A percentile compares a stretch with the other conserved stretches of the same genome.
Evolutionary conservation across 2,113 vertebrate species (phyloP).

Genomic region (Ellobius talpinus): DNA sequence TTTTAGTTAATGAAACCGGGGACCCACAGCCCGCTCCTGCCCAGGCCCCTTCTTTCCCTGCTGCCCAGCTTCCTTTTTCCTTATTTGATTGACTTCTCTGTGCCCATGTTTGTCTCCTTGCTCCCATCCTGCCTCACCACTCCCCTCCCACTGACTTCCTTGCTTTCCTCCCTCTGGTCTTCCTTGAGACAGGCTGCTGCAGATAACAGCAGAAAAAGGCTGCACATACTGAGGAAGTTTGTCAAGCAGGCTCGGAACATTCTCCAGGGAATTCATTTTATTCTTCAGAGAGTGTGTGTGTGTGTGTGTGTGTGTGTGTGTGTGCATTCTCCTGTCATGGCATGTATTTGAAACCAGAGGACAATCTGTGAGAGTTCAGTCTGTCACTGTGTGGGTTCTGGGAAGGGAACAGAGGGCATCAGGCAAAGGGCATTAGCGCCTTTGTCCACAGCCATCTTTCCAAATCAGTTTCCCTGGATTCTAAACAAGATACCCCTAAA

Average conservation of each 20-base stretch:
- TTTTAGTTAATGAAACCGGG: background rate
- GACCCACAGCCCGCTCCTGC: background rate
- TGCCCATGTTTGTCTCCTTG: background rate
- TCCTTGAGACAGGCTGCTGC: background rate
- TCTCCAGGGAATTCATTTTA: background rate
- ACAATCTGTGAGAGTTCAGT: background rate
- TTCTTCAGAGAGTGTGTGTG: too few species aligned
- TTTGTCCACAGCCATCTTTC: background rate
- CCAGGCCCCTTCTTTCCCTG: background rate
- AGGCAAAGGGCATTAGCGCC: background rate
- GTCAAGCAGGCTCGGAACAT: background rate
- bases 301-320: background rate
- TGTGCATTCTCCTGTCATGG: background rate
- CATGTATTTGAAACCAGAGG: background rate
- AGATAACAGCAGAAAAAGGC: background rate
- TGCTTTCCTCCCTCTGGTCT: background rate
- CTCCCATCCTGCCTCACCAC: background rate
- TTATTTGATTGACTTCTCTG: background rate
- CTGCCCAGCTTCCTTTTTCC: background rate
- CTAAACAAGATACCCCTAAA: background rate
- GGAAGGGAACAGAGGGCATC: background rate
- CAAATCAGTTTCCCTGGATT: background rate
- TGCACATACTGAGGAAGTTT: background rate
- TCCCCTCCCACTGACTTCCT: background rate
- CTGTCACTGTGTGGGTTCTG: background rate